Conservation (phyloP, 2,888 invertebrate species). For the Andrena bicolor region DNA sequence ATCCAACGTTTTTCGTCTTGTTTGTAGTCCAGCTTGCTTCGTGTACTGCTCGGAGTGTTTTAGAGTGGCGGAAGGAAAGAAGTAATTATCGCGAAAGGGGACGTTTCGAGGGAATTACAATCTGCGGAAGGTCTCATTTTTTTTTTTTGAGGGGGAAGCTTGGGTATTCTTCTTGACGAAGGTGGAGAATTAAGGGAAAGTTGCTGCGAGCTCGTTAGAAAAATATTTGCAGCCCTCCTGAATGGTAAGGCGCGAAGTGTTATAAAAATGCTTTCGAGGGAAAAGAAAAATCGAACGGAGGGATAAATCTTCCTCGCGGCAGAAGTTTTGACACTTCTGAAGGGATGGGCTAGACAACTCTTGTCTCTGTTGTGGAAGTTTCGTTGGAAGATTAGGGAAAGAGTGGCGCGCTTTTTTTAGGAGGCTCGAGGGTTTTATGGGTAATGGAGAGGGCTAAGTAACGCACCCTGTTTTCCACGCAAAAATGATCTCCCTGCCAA, state of each 20-base stretch:
- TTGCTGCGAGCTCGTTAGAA: not conserved
- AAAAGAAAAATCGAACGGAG: not conserved
- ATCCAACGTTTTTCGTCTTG: too few relatives aligned
- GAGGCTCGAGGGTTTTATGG: constrained; percentile 9
- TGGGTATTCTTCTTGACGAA: not conserved
- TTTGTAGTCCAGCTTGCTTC: too few relatives aligned
- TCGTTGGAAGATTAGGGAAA: constrained; percentile 10
- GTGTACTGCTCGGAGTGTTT: too few relatives aligned
- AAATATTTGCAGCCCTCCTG: not conserved
- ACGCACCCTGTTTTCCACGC: not conserved
- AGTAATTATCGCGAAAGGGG: too few relatives aligned
- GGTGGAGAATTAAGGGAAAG: not conserved
- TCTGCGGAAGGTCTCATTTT: too few relatives aligned
- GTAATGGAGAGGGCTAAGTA: constrained; percentile 3
- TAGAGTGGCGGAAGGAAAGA: too few relatives aligned
- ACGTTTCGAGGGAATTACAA: not conserved
- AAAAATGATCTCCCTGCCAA: not conserved
- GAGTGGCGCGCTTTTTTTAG: constrained; percentile 8
- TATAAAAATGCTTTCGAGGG: not conserved
- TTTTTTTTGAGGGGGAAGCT: too few relatives aligned
- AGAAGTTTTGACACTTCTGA: not conserved
- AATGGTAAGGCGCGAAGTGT: not conserved
- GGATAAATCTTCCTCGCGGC: not conserved
- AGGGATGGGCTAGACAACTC: not conserved
- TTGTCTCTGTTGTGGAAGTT: not conserved